Evolutionary conservation across 2,113 vertebrate genomes (phyloP), one percentile per base, ranked within the genome.

Genomic region (Caloenas nicobarica): DNA sequence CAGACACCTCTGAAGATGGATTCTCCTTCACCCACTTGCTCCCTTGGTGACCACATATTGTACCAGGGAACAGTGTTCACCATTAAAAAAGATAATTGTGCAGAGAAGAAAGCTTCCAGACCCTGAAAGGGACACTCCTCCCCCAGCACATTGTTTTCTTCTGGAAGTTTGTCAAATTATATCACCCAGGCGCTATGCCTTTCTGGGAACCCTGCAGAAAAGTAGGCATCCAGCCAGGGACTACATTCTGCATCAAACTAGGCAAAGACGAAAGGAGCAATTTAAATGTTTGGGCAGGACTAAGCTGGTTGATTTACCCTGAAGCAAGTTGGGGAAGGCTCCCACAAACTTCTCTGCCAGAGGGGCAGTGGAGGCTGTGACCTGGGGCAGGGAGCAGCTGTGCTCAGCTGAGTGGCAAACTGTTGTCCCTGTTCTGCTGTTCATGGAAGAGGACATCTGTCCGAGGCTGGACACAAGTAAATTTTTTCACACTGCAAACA

Each of bases 111-210:
- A 81, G 24, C 54, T 54, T 88, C 76, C 38, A 91, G 36, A 61
- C n/a, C 28, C 50, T 80, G 76, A 76, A 66, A 79, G n/a, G 31
- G 11, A 73, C 23, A 25, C 8, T 88, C 17, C 16, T 83, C 15
- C 62, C 21, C 13, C 68, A 93, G 10, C 25, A 70, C 36, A 62
- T 77, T 28, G 9, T 81, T 95, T 82, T 93, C n/a, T 77, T 86
- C 86, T 95, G 90, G 62, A 93, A 72, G 22, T 51, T 91, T 40
- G 44, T 90, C 50, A 62, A 38, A 60, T 93, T 13, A 64, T 85
- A 82, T 96, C 88, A 96, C 58, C 53, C 24, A n/a, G 46, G 80
- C 68, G 89, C 13, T 44, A n/a, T 84, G 80, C n/a, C 25, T 92
- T 92, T 94, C 77, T 78, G 69, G 46, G 81, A 95, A 86, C 40